These are phyloP conservation scores for Alsophila aescularia DNA, from an alignment of 2,888 invertebrate species.

Conservation along the genomic window DNA sequence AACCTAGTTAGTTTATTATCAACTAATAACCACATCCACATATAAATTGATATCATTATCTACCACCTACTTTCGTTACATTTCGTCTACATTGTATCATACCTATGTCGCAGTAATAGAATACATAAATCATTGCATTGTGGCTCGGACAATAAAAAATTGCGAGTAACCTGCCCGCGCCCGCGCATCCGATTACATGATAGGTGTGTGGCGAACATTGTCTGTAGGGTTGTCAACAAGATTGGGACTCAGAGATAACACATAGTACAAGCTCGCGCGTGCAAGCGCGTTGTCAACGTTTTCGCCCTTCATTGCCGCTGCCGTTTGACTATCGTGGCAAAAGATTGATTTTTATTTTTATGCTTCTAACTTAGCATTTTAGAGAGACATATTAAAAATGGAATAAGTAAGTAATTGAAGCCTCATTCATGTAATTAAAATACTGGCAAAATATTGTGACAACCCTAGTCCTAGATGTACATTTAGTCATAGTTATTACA, in stretches of 20 bases:
- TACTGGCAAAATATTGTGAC: background rate
- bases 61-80: constrained; percentile 18
- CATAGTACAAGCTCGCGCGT: no score
- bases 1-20: no score
- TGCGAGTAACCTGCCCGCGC: constrained; percentile 43
- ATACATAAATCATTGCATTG: constrained; percentile 34
- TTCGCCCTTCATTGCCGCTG: no score
- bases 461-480: constrained; percentile 9
- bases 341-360: no score
- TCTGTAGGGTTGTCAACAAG: constrained; percentile 29
- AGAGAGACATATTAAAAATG: no score
- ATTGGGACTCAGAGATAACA: no score
- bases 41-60: background rate
- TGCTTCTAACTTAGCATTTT: no score
- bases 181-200: constrained; percentile 44
- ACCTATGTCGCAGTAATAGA: constrained; percentile 4
- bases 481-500: background rate
- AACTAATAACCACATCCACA: background rate
- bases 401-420: no score
- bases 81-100: background rate
- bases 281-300: no score
- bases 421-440: no score
- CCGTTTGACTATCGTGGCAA: no score
- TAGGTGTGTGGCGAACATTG: constrained; percentile 24
- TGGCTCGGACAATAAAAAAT: constrained; percentile 31